Evolutionary conservation across 2,113 vertebrate species (phyloP), one percentile per base, ranked within the genome.

Genomic region (Litocranius walleri): DNA sequence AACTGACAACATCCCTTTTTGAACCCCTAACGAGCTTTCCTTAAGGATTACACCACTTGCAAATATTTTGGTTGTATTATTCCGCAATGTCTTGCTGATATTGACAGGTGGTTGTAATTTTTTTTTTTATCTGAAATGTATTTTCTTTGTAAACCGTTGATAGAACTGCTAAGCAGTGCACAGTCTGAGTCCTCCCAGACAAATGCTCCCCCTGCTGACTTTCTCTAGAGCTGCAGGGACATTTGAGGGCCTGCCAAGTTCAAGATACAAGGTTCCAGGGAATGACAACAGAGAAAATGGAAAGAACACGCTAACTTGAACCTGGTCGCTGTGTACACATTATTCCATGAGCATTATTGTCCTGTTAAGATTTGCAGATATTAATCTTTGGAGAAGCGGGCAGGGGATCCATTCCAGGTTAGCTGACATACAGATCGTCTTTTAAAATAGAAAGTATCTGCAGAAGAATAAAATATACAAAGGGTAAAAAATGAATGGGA

Each of bases 181-280:
- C 92, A 98, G 94, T 95, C 95, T 89, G 96, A 96, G 90, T 98
- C 95, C 95, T 97, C 98, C 98, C 97, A 98, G 97, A 97, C 98
- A 98, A 98, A 98, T 97, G 97, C 98, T 98, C 98, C 98, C 99
- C 98, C 98, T 99, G 98, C 98, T 98, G 98, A 98, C 96, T 98
- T 96, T 98, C 97, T 98, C 97, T 89, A 95, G 97, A 98, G 98
- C 96, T 98, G 97, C 98, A 98, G 96, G 98, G 94, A 98, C 95
- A 97, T 97, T 96, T 98, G 97, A 98, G 96, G 97, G 43, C 97
- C 98, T 98, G 78, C 97, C 97, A 97, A 98, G 80, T 97, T 97
- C 0, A 98, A 98, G 85, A 64, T 3, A 1, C 36, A 40, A 92
- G n/a, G 8, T 5, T 33, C 59, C 12, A 54, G 67, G 56, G 19